Evolutionary conservation across 2,113 vertebrate species (phyloP).

Genomic region (Tringa solitaria): DNA sequence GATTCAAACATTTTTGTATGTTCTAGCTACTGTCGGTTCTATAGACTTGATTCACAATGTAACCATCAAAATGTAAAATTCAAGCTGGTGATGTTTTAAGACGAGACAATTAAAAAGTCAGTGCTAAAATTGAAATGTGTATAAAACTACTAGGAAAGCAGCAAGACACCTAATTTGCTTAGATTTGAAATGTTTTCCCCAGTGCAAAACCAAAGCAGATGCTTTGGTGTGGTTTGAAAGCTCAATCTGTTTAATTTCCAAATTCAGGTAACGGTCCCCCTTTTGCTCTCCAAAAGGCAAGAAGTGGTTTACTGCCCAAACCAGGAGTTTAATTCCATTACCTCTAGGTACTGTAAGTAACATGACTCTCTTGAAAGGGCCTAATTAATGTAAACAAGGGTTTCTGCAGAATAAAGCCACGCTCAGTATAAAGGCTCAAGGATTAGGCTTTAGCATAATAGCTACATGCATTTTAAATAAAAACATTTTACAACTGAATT

Average conservation of each 20-base stretch:
- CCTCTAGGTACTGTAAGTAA: not conserved
- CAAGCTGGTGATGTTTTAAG: not conserved
- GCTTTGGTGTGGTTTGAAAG: not conserved
- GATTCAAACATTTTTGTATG: not conserved
- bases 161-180: not conserved
- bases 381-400: not conserved
- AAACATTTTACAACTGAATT: not conserved
- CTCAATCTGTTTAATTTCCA: not conserved
- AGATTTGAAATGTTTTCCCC: not conserved
- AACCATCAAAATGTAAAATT: slow-evolving; percentile 8
- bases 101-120: slow-evolving; percentile 20
- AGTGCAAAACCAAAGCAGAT: not conserved
- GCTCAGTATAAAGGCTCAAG: not conserved
- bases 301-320: not conserved
- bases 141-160: not conserved
- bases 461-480: not conserved
- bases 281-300: not conserved
- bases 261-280: not conserved
- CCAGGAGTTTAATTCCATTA: not conserved
- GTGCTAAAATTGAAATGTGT: not conserved
- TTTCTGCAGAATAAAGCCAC: not conserved
- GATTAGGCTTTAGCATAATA: not conserved
- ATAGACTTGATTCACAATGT: slow-evolving; percentile 14
- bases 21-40: not conserved
- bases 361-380: not conserved